Conservation (phyloP, 2,797 vertebrate species). For the Onychomys leucogaster region DNA sequence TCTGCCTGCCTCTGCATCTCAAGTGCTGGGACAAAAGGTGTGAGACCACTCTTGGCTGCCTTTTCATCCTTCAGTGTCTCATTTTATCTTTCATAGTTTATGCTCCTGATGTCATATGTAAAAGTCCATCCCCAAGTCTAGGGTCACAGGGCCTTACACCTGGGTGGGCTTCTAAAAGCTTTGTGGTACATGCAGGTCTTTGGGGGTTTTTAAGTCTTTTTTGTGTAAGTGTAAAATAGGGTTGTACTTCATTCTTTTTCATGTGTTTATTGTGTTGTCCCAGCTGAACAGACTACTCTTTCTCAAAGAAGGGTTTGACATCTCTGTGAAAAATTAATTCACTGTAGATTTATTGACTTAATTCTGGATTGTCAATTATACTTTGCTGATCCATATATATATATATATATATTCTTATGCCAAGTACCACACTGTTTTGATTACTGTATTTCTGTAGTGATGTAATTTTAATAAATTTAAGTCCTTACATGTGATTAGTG, state of each 20-base stretch:
- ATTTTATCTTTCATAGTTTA: not conserved
- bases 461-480: conserved; percentile 39
- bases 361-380: conserved; percentile 1
- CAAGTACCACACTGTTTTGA: not conserved
- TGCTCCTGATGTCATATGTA: not conserved
- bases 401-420: not conserved
- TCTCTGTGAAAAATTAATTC: not conserved
- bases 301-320: not conserved
- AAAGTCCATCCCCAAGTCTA: not conserved
- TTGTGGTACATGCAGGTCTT: not conserved
- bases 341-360: not conserved
- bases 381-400: not conserved
- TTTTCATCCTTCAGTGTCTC: not conserved
- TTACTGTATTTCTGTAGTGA: not conserved
- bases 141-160: not conserved
- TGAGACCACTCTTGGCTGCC: not conserved
- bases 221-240: not conserved
- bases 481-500: not conserved
- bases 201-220: not conserved
- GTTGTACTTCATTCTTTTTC: not conserved
- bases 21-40: not conserved
- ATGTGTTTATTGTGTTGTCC: not conserved
- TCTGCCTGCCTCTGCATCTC: not conserved
- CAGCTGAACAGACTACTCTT: not conserved
- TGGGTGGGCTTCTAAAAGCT: not conserved